Percentiles rank a stretch among this genome's conserved stretches.
Evolutionary conservation across 2,888 invertebrate species (phyloP).

Genomic region (Xestia c-nigrum): DNA sequence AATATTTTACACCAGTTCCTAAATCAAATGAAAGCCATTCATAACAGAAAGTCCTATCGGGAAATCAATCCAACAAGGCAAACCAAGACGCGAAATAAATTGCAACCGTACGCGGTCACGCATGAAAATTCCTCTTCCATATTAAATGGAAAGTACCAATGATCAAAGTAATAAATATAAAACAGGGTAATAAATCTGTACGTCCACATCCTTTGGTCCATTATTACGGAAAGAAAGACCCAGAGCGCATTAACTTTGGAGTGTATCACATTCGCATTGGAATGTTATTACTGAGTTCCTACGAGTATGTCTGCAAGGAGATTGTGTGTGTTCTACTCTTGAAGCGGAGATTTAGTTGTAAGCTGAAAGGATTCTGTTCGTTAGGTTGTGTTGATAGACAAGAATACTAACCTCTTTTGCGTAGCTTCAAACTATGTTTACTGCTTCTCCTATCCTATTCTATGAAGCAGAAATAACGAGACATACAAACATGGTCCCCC

Average conservation of each 20-base stretch:
- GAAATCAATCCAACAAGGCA: conserved; percentile 44
- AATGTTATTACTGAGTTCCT: conserved; percentile 52
- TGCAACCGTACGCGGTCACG: conserved; percentile 52
- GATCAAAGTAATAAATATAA: conserved; percentile 69
- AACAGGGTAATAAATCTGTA: conserved; percentile 67
- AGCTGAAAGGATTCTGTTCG: conserved; percentile 29
- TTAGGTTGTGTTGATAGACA: conserved; percentile 21
- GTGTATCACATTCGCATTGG: conserved; percentile 60
- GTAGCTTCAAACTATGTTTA: conserved; percentile 10
- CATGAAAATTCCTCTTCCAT: conserved; percentile 62
- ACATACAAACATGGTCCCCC: conserved; percentile 4
- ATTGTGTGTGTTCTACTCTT: conserved; percentile 44
- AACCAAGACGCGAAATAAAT: conserved; percentile 57
- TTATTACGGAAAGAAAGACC: conserved; percentile 65
- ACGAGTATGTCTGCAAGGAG: conserved; percentile 28
- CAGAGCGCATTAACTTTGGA: conserved; percentile 67
- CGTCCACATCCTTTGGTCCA: conserved; percentile 64
- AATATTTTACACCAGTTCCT: conserved; percentile 15
- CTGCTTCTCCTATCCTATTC: not conserved
- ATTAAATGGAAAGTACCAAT: conserved; percentile 66
- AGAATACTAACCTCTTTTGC: not conserved
- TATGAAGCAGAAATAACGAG: conserved; percentile 22
- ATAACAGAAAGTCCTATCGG: conserved; percentile 32
- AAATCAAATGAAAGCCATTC: conserved; percentile 34
- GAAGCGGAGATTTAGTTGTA: conserved; percentile 49